Base-by-base conservation (phyloP, 1,140 invertebrate species). In the Chionoecetes opilio region DNA sequence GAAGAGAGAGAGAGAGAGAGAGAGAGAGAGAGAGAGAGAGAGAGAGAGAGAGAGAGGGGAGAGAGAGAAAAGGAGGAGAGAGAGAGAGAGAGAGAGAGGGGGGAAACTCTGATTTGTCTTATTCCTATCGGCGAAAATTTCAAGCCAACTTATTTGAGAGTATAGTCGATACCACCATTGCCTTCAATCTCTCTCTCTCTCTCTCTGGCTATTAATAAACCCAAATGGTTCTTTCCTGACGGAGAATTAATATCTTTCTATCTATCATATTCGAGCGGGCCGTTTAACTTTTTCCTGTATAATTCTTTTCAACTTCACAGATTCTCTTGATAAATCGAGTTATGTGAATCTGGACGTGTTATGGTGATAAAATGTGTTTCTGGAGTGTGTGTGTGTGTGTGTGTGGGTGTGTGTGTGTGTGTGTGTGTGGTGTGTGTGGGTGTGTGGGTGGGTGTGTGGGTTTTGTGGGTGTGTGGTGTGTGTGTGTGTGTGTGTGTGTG, bases 11-110 rank as follows among this genome's bases (percentile, higher is more conserved):
- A 0, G 21, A 1, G 63, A 75, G n/a, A 26, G n/a, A 75, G 63
- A 75, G n/a, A 26, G 6, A 75, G 21, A 21, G 63, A 75, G n/a
- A 8, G 8, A 75, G 21, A 2, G n/a, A 2, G 26, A 5, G 8
- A n/a, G 26, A 63, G 6, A 63, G 17, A 21, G 3, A 9, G 63
- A 75, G 8, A n/a, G 21, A 75, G 63, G 21, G n/a, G 11, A 3
- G 0, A n/a, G 63, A 75, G 21, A 75, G n/a, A 75, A 26, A 75
- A 75, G n/a, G n/a, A n/a, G 63, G 63, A 75, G 63, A 75, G n/a
- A n/a, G n/a, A 75, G 63, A 75, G n/a, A 53, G n/a, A 75, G 63
- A 75, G 63, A 75, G n/a, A 75, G n/a, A 75, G n/a, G n/a, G n/a
- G n/a, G 63, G 8, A 75, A 75, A 75, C 63, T n/a, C 63, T n/a